Conservation (phyloP, 53 echinoderm and acorn worm species). For the Actinopyga echinites region DNA sequence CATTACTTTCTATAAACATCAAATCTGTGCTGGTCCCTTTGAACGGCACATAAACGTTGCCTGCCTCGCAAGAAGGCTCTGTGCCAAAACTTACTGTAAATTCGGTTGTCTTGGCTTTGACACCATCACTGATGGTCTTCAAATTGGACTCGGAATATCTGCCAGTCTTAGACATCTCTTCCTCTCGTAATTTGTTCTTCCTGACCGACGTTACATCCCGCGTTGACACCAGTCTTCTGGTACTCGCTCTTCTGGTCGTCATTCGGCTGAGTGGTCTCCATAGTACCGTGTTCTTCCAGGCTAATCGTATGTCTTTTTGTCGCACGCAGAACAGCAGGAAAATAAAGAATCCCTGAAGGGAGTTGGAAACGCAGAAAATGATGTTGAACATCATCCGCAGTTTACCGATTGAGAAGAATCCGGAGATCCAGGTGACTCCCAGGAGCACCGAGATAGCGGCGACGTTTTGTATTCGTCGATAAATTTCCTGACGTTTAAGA, state of each 20-base stretch:
- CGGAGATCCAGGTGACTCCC: slow-evolving; percentile 83
- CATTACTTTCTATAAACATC: no score
- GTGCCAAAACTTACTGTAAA: no score
- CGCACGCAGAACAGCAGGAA: slow-evolving; percentile 77
- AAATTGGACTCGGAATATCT: no score
- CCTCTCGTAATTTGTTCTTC: no score
- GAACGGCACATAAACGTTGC: no score
- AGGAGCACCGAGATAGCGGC: slow-evolving; percentile 66
- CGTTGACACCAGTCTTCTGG: no score
- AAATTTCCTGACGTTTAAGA: slow-evolving; percentile 1
- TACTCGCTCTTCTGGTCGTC: not conserved
- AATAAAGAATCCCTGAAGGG: slow-evolving; percentile 79
- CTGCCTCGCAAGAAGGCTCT: no score
- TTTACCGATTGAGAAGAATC: slow-evolving; percentile 64
- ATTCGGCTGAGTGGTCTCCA: not conserved
- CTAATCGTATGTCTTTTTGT: slow-evolving; percentile 63
- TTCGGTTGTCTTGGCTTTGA: no score
- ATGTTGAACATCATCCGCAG: slow-evolving; percentile 59
- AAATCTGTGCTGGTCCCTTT: no score
- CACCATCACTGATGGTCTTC: no score
- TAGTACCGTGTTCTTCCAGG: slow-evolving; percentile 35
- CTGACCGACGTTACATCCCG: no score
- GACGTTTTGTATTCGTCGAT: slow-evolving; percentile 67
- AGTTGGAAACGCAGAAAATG: slow-evolving; percentile 75
- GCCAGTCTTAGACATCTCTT: no score